Evolutionary conservation across 2,113 vertebrate species (phyloP), one percentile per base, ranked within the genome.

Genomic region (Brienomyrus longianalis): DNA sequence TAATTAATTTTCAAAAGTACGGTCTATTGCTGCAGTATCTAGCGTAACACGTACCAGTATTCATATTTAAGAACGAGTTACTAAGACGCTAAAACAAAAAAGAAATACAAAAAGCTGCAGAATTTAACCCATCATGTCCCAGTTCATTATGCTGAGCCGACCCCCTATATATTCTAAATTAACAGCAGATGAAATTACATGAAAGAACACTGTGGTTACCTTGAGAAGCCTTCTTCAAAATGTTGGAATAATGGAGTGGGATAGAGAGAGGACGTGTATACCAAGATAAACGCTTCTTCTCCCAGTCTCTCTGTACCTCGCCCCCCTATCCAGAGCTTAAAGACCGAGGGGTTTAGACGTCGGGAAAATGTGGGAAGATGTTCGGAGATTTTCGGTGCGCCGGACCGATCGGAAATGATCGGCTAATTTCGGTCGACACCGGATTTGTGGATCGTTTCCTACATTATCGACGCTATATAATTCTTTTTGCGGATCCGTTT

Each of bases 91-190:
- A 84, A 47, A 47, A 45, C 52, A 56, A 23, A 48, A 84, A 39
- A 9, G 80, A 52, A 43, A 89, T 23, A 15, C 92, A 92, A 93
- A 94, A 95, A 95, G 89, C 96, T 96, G 96, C 96, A 96, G 94
- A 95, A 96, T 96, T 96, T 96, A 96, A 96, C 96, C 96, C 95
- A 91, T 96, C 89, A 39, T 45, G 35, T 88, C 56, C 89, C 70
- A 54, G 66, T 74, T 90, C 83, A 77, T 59, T 56, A 15, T 62
- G 39, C 9, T 85, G 56, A 83, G 45, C 50, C 39, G 35, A 89
- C 39, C 54, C 21, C 80, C 45, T 66, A 0, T 43, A 86, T 3
- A 54, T 54, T 51, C 8, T 51, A 87, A 87, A 87, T 43, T 39
- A 87, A 35, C 50, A 87, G 5, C 85, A 54, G 3, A 54, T 66